phyloP scores from a whole-genome alignment of 2,113 vertebrate genomes.

The Lagenorhynchus albirostris region DNA sequence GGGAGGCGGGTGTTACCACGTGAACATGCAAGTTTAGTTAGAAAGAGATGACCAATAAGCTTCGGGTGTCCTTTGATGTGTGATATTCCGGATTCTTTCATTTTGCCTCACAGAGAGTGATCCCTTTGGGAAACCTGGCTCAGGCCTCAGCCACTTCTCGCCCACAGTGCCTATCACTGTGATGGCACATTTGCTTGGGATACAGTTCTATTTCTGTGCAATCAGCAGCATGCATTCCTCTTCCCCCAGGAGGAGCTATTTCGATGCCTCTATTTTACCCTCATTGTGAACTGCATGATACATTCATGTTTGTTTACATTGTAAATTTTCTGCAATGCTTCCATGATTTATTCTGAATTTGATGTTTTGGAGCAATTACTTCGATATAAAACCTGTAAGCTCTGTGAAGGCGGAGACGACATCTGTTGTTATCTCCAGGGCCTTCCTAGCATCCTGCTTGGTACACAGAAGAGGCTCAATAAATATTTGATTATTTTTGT shows the following conservation, averaged over 20 bases:
- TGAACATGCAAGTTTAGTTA: not conserved
- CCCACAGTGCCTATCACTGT: not conserved
- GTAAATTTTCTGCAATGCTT: not conserved
- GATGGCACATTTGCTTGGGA: not conserved
- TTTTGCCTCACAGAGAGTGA: not conserved
- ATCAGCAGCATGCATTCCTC: not conserved
- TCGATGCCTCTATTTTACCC: not conserved
- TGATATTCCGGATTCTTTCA: not conserved
- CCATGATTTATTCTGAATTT: slow-evolving; percentile 36
- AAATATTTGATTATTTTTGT: slow-evolving; percentile 50
- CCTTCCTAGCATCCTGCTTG: not conserved
- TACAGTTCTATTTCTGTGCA: not conserved
- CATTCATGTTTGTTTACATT: not conserved
- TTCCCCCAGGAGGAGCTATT: not conserved
- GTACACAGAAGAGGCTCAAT: not conserved
- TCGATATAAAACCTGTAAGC: slow-evolving; percentile 22
- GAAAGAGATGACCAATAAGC: not conserved
- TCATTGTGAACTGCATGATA: not conserved
- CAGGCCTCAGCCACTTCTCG: not conserved
- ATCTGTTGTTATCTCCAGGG: not conserved
- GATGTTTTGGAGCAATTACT: slow-evolving; percentile 34
- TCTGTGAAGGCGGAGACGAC: not conserved
- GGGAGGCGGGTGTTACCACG: not conserved
- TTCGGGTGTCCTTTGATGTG: not conserved
- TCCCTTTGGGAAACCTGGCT: not conserved